Evolutionary conservation across 2,888 invertebrate genomes (phyloP).

Genomic region (Uloborus plumipes): DNA sequence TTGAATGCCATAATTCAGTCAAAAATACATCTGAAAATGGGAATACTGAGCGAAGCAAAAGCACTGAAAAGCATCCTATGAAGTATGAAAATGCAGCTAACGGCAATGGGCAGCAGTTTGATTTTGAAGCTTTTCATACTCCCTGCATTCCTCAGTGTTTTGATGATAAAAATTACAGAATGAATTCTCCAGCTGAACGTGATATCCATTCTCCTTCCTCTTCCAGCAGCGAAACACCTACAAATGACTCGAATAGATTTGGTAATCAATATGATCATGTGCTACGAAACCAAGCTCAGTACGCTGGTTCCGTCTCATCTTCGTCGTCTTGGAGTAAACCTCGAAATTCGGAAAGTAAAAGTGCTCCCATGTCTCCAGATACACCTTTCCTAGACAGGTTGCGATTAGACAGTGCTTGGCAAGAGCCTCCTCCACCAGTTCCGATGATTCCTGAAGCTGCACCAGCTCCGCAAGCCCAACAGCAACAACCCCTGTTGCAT

Average conservation of each 20-base stretch:
- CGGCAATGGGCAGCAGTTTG: conserved; percentile 37
- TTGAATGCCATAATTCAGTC: conserved; percentile 75
- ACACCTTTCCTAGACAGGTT: conserved; percentile 62
- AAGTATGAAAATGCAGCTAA: conserved; percentile 19
- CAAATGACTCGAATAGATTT: conserved; percentile 39
- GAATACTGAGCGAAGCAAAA: neutral
- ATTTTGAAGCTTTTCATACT: conserved; percentile 60
- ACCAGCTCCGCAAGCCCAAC: conserved; percentile 1
- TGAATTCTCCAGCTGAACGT: conserved; percentile 80
- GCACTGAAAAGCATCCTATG: neutral
- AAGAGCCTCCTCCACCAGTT: conserved; percentile 32
- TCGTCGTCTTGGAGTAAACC: conserved; percentile 23
- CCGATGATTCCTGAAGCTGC: conserved; percentile 35
- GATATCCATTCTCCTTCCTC: conserved; percentile 72
- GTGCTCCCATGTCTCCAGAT: conserved; percentile 5
- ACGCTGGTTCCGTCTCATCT: conserved; percentile 34
- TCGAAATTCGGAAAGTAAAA: conserved; percentile 20
- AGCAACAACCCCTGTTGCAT: conserved; percentile 5
- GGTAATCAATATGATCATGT: conserved; percentile 44
- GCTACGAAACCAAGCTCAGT: conserved; percentile 44
- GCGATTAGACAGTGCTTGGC: conserved; percentile 54
- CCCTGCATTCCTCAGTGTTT: conserved; percentile 75
- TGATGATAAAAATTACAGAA: conserved; percentile 78
- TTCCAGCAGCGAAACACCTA: conserved; percentile 67
- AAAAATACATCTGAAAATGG: conserved; percentile 67